phyloP scores from a whole-genome alignment of 2,797 vertebrate species.

The Chaenodraco wilsoni region DNA sequence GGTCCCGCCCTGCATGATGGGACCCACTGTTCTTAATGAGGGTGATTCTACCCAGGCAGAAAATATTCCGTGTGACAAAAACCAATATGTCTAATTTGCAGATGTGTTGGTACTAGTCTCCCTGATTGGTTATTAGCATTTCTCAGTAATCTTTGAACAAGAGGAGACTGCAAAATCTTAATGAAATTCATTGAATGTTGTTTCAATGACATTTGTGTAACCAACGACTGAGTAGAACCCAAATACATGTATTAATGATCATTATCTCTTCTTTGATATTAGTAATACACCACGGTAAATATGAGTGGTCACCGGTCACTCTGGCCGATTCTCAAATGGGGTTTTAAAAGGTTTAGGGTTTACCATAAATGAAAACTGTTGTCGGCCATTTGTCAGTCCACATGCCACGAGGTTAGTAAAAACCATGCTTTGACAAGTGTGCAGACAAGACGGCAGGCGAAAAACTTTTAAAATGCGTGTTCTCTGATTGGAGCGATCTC shows the following conservation, averaged over 20 bases:
- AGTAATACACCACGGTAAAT: not conserved
- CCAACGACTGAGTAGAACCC: not conserved
- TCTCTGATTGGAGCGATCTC: too few species aligned
- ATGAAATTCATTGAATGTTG: too few species aligned
- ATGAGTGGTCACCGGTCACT: not conserved
- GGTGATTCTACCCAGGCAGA: too few species aligned
- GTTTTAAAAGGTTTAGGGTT: constrained; percentile 2
- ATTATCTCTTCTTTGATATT: not conserved
- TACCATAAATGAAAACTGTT: not conserved
- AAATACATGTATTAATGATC: not conserved
- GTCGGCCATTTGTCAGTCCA: not conserved
- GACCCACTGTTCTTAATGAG: too few species aligned
- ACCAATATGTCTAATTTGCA: too few species aligned
- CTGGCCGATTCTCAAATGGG: not conserved
- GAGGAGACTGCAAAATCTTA: not conserved
- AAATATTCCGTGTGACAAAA: too few species aligned
- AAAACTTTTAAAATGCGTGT: too few species aligned
- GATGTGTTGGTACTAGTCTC: not conserved
- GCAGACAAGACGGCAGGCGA: too few species aligned
- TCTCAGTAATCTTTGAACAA: not conserved
- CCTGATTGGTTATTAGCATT: not conserved
- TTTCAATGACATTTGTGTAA: not conserved
- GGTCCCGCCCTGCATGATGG: too few species aligned
- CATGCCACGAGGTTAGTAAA: not conserved
- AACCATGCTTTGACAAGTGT: too few species aligned